These are phyloP conservation scores for Sebastes iracundus DNA, from an alignment of 2,797 vertebrate species.

Conservation along the genomic window DNA sequence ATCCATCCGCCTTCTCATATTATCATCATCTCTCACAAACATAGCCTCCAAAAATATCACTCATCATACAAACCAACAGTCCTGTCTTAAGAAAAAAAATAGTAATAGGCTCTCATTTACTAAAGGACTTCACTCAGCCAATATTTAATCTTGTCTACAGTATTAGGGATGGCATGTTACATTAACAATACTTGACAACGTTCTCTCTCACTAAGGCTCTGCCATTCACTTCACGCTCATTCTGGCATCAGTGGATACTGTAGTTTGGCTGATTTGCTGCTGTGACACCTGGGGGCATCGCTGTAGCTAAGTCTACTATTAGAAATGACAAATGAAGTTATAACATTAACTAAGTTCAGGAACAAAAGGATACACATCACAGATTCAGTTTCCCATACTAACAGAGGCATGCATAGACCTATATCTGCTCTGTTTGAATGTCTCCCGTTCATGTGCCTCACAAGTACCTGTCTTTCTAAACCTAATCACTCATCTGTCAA, in stretches of 20 bases:
- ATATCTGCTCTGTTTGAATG: not conserved
- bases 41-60: slow-evolving; percentile 15
- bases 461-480: not conserved
- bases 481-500: slow-evolving; percentile 21
- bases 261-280: slow-evolving; percentile 23
- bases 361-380: not conserved
- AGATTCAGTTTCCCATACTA: not conserved
- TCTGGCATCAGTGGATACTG: not conserved
- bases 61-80: slow-evolving; percentile 33
- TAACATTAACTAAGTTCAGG: slow-evolving; percentile 18
- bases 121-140: slow-evolving; percentile 36
- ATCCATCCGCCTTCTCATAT: slow-evolving; percentile 29
- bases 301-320: not conserved
- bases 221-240: slow-evolving; percentile 12
- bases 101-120: slow-evolving; percentile 2
- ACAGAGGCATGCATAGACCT: not conserved
- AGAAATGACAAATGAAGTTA: slow-evolving; percentile 31
- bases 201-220: slow-evolving; percentile 23
- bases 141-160: slow-evolving; percentile 35
- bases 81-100: not conserved
- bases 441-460: not conserved
- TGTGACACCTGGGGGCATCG: slow-evolving; percentile 24
- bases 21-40: slow-evolving; percentile 29
- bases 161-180: slow-evolving; percentile 43
- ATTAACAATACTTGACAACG: slow-evolving; percentile 57